Conservation (phyloP, 2,888 invertebrate species). For the Teleiodes luculella region DNA sequence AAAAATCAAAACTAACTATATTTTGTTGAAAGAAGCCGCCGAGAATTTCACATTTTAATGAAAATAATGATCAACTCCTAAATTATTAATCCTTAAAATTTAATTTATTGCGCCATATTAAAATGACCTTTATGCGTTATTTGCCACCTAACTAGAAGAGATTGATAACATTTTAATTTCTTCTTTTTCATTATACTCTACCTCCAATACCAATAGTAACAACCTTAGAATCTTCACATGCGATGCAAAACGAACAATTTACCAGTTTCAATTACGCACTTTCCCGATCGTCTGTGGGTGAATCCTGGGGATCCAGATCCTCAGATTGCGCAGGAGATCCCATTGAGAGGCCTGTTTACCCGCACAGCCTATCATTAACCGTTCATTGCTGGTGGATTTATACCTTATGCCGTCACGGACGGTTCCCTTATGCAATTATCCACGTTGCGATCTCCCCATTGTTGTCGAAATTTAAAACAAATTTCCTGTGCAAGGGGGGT, state of each 20-base stretch:
- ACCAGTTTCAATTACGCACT: conserved; percentile 1
- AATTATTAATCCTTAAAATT: too few species aligned
- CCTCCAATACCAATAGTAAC: too few species aligned
- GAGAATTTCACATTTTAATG: too few species aligned
- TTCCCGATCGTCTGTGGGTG: neutral
- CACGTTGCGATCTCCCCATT: conserved; percentile 71
- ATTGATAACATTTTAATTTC: too few species aligned
- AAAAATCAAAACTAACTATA: too few species aligned
- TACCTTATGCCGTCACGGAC: conserved; percentile 71
- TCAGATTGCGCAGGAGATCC: conserved; percentile 51
- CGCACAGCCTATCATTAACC: conserved; percentile 63
- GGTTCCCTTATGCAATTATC: conserved; percentile 70
- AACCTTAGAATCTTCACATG: neutral
- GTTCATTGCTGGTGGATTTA: conserved; percentile 68
- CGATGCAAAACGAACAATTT: neutral
- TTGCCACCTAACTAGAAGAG: too few species aligned
- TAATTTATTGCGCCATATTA: too few species aligned
- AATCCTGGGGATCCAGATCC: neutral
- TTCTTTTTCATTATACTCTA: too few species aligned
- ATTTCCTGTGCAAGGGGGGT: conserved; percentile 74
- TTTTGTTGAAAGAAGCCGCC: too few species aligned
- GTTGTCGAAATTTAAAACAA: conserved; percentile 79
- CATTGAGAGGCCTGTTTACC: conserved; percentile 57
- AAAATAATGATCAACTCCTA: too few species aligned
- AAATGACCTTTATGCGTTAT: too few species aligned